A percentile compares a stretch with the other conserved stretches of the same genome.
Evolutionary conservation across 2,113 vertebrate genomes (phyloP).

Genomic region (Corythoichthys haematopterus): DNA sequence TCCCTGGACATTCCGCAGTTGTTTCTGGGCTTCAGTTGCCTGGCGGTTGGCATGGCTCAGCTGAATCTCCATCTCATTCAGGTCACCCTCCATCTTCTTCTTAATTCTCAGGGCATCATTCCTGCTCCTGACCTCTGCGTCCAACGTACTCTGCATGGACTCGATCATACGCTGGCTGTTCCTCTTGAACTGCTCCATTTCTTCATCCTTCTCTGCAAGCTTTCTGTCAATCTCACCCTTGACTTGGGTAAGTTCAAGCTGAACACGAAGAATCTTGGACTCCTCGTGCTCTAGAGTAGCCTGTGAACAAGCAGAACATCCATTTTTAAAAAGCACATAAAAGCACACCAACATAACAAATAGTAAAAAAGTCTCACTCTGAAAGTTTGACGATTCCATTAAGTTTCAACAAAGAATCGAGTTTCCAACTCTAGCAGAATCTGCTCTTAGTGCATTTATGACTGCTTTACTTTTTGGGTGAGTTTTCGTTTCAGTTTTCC

Average conservation of each 20-base stretch:
- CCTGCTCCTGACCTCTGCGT: constrained; percentile 68
- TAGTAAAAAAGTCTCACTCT: background rate
- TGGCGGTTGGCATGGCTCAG: constrained; percentile 75
- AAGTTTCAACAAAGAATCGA: no score
- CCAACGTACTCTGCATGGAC: constrained; percentile 67
- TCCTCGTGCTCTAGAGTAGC: constrained; percentile 70
- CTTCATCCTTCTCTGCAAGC: constrained; percentile 71
- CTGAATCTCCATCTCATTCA: constrained; percentile 76
- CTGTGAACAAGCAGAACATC: constrained; percentile 28
- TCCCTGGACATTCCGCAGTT: constrained; percentile 71
- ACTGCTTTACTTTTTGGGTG: no score
- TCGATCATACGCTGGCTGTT: constrained; percentile 71
- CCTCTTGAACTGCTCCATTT: constrained; percentile 72
- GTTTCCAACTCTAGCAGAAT: no score
- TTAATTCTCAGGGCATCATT: constrained; percentile 71
- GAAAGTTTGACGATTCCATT: no score
- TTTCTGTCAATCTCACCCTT: constrained; percentile 70
- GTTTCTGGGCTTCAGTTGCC: constrained; percentile 74
- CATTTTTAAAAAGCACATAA: background rate
- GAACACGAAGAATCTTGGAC: constrained; percentile 69
- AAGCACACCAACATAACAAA: background rate
- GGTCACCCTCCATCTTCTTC: constrained; percentile 76
- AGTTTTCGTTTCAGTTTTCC: no score
- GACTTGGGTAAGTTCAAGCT: constrained; percentile 68
- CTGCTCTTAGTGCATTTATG: no score